Evolutionary conservation across 2,113 vertebrate species (phyloP).

Genomic region (Tauraco erythrolophus): DNA sequence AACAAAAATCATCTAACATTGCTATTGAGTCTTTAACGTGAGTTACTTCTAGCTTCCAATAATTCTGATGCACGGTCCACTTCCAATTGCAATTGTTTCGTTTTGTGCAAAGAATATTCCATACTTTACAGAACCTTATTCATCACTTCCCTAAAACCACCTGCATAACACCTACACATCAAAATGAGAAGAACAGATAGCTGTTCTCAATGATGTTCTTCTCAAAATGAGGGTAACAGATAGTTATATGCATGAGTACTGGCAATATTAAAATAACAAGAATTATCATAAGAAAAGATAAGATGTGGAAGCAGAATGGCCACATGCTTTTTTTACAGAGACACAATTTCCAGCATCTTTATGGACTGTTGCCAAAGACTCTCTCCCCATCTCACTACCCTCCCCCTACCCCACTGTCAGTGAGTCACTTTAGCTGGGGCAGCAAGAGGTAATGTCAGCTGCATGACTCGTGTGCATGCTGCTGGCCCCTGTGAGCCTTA

Average conservation of each 20-base stretch:
- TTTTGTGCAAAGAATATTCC: neutral
- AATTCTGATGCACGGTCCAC: neutral
- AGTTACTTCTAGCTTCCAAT: neutral
- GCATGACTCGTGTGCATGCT: neutral
- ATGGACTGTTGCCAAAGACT: neutral
- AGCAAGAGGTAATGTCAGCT: neutral
- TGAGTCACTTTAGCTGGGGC: neutral
- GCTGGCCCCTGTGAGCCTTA: neutral
- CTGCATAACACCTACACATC: neutral
- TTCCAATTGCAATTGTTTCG: neutral
- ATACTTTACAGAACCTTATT: neutral
- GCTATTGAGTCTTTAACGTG: neutral
- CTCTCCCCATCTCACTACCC: neutral
- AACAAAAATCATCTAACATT: neutral
- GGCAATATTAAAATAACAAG: neutral
- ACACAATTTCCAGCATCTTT: neutral
- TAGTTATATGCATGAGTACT: fast-evolving
- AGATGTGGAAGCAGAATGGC: neutral
- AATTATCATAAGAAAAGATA: neutral
- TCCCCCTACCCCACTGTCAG: neutral
- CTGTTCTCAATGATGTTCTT: too few species aligned
- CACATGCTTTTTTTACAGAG: neutral
- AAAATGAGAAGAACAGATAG: neutral
- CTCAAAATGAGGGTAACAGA: too few species aligned
- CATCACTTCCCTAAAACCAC: neutral